These are phyloP conservation scores for Galeopsomyia nigrocyanea DNA, from an alignment of 2,888 invertebrate genomes.

Conservation along the genomic window DNA sequence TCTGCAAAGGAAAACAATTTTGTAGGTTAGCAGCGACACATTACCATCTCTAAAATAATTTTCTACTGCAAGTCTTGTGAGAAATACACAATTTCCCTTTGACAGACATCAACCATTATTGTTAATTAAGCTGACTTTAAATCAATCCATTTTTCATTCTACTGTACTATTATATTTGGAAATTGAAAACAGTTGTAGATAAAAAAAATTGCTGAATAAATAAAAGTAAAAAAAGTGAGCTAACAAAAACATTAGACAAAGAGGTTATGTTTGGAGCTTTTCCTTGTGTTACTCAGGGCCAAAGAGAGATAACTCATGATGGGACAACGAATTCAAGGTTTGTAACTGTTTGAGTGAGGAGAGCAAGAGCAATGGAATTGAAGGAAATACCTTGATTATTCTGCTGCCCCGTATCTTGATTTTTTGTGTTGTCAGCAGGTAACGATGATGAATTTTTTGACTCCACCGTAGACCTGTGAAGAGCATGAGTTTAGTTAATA, in stretches of 20 bases:
- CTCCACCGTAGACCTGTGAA: constrained; percentile 72
- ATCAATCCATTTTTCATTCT: too few relatives aligned
- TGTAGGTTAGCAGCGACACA: constrained; percentile 23
- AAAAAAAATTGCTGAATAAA: too few relatives aligned
- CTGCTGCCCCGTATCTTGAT: constrained; percentile 71
- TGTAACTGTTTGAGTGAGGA: neutral
- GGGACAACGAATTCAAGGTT: neutral
- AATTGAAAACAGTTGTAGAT: too few relatives aligned
- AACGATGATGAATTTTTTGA: constrained; percentile 72
- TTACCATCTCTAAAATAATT: too few relatives aligned
- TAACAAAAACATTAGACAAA: too few relatives aligned
- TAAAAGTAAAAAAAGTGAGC: neutral
- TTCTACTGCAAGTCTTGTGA: neutral
- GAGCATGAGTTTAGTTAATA: constrained; percentile 12
- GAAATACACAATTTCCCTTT: constrained; percentile 3
- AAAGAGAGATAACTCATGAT: constrained; percentile 14
- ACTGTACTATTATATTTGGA: too few relatives aligned
- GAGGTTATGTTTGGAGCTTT: too few relatives aligned
- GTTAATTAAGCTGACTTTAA: too few relatives aligned
- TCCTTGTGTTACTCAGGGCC: too few relatives aligned
- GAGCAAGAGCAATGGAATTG: neutral
- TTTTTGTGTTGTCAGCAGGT: constrained; percentile 71
- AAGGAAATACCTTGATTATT: constrained; percentile 70
- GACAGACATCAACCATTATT: too few relatives aligned
- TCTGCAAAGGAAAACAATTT: constrained; percentile 69